These are phyloP conservation scores for Galbula dea DNA, from an alignment of 2,113 vertebrate genomes.

Conservation along the genomic window DNA sequence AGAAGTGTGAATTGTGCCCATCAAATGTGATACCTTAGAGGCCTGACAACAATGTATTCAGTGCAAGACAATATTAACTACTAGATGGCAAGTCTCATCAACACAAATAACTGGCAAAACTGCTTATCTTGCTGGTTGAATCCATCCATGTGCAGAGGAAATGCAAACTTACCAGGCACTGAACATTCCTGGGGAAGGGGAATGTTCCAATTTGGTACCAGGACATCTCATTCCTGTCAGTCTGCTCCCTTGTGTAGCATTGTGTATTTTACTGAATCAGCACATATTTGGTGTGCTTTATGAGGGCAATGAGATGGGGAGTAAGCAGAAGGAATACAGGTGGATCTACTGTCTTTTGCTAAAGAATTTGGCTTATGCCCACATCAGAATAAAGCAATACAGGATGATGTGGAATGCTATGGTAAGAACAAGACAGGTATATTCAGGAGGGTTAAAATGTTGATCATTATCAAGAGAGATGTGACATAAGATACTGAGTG, in stretches of 20 bases:
- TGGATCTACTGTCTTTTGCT: not conserved
- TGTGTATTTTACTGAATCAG: not conserved
- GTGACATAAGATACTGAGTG: not conserved
- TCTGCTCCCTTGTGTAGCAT: not conserved
- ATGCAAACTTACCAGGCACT: not conserved
- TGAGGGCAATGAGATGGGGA: not conserved
- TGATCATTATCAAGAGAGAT: not conserved
- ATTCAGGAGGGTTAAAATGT: not conserved
- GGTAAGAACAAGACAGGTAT: not conserved
- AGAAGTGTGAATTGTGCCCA: slow-evolving; percentile 24
- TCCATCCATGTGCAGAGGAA: not conserved
- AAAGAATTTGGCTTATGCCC: not conserved
- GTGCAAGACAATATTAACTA: not conserved
- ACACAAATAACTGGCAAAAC: not conserved
- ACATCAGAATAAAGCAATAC: not conserved
- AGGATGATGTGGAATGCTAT: not conserved
- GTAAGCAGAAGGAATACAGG: not conserved
- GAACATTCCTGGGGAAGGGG: not conserved
- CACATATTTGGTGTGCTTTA: fast-evolving
- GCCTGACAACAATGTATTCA: not conserved
- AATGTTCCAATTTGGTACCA: not conserved
- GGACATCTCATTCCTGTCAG: not conserved
- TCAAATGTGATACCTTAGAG: slow-evolving; percentile 20
- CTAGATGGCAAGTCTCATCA: not conserved
- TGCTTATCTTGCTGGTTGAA: not conserved